phyloP scores from a whole-genome alignment of 2,888 invertebrate genomes.

The Mythimna loreyi region DNA sequence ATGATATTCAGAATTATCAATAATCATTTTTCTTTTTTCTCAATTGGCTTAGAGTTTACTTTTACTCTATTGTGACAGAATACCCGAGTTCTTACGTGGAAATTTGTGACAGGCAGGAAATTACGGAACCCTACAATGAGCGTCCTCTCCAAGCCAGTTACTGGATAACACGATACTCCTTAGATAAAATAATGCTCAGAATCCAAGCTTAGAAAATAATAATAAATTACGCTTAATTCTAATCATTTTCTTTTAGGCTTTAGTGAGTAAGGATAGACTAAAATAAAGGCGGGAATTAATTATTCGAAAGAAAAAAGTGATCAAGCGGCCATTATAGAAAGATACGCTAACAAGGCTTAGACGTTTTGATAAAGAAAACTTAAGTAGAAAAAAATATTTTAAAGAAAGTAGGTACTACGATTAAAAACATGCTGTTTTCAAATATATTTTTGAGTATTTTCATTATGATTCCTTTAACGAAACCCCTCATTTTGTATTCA shows the following conservation, averaged over 20 bases:
- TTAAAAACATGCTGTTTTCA: constrained; percentile 14
- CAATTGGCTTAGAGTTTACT: too few relatives aligned
- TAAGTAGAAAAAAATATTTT: neutral
- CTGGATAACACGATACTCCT: too few relatives aligned
- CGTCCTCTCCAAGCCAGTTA: too few relatives aligned
- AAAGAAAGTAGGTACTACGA: neutral
- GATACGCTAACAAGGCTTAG: neutral
- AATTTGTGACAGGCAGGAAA: too few relatives aligned
- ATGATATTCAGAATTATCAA: too few relatives aligned
- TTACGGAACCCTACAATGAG: too few relatives aligned
- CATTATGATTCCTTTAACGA: constrained; percentile 50
- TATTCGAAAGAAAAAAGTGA: neutral
- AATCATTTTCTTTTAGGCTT: neutral
- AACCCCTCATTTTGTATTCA: constrained; percentile 52
- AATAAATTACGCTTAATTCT: neutral
- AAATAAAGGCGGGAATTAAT: neutral
- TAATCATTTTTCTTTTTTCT: too few relatives aligned
- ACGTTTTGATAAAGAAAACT: neutral
- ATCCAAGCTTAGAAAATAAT: neutral
- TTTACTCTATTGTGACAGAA: too few relatives aligned
- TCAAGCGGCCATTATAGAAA: neutral
- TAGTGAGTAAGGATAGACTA: too few relatives aligned
- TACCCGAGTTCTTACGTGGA: too few relatives aligned
- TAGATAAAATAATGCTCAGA: too few relatives aligned
- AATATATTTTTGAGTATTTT: constrained; percentile 33